Percentiles rank a stretch among this genome's conserved stretches.
Evolutionary conservation across 2,113 vertebrate species (phyloP).

Genomic region (Chrysochloris asiatica): DNA sequence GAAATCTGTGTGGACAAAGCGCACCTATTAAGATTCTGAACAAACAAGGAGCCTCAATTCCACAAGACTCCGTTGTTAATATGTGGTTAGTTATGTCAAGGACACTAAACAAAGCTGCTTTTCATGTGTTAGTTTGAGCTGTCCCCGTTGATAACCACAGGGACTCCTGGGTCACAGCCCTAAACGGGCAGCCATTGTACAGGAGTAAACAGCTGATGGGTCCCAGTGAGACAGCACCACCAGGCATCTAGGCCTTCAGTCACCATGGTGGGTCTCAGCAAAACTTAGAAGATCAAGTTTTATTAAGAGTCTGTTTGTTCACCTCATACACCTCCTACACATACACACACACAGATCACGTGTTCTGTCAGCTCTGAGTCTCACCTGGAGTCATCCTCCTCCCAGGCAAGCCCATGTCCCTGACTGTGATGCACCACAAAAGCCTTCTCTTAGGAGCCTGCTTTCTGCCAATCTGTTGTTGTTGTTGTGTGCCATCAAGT

Average conservation of each 20-base stretch:
- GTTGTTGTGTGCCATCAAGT: background rate
- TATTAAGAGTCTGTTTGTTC: background rate
- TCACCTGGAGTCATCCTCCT: background rate
- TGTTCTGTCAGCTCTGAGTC: background rate
- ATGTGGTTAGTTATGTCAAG: conserved; percentile 84
- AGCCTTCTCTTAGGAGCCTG: background rate
- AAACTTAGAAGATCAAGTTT: background rate
- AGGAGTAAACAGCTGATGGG: background rate
- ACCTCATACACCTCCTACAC: accelerated
- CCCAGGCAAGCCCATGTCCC: background rate
- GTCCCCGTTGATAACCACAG: conserved; percentile 57
- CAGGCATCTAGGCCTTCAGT: background rate
- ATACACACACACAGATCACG: accelerated
- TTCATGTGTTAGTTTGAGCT: conserved; percentile 77
- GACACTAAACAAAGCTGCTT: conserved; percentile 82
- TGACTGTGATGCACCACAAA: background rate
- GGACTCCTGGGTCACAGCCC: conserved; percentile 65
- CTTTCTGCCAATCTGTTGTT: background rate
- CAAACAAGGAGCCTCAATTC: conserved; percentile 72
- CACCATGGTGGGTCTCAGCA: background rate
- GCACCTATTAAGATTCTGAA: conserved; percentile 82
- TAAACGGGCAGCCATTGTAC: conserved; percentile 58
- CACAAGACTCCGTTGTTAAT: conserved; percentile 69
- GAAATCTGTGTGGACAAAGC: conserved; percentile 77
- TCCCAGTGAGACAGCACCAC: background rate